Conservation (phyloP, 2,888 invertebrate species). For the Spilarctia lutea region DNA sequence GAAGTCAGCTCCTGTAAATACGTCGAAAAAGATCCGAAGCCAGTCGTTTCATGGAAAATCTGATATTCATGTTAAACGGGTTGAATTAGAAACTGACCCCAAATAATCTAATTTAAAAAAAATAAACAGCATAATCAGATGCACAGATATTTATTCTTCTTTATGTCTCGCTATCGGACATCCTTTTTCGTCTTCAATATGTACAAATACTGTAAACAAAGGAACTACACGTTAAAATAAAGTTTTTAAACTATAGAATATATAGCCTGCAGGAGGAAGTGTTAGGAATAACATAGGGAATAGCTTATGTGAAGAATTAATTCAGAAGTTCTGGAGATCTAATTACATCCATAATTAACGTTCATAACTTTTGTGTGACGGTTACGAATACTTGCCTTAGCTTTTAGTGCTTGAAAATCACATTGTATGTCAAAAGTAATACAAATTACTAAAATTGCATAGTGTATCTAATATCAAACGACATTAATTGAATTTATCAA, state of each 20-base stretch:
- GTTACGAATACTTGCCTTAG: background rate
- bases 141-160: slow-evolving; percentile 10
- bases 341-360: background rate
- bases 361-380: background rate
- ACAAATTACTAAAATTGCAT: too few species aligned
- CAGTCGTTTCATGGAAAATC: too few species aligned
- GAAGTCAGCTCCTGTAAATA: too few species aligned
- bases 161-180: slow-evolving; percentile 58
- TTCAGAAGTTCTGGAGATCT: background rate
- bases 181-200: slow-evolving; percentile 69
- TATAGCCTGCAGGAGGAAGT: background rate
- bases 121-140: background rate
- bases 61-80: too few species aligned
- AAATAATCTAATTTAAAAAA: background rate
- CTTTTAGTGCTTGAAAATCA: too few species aligned
- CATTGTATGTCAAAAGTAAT: background rate
- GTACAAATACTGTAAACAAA: slow-evolving; percentile 70
- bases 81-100: too few species aligned
- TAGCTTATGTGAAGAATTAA: background rate
- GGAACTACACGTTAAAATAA: background rate
- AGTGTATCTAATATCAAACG: too few species aligned
- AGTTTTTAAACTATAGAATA: background rate
- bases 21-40: too few species aligned
- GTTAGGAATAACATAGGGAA: background rate
- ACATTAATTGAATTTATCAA: too few species aligned